Percentiles rank a stretch among this genome's conserved stretches.
phyloP scores from a whole-genome alignment of 64 coral and sea anemone genomes.

The Astreopora myriophthalma region DNA sequence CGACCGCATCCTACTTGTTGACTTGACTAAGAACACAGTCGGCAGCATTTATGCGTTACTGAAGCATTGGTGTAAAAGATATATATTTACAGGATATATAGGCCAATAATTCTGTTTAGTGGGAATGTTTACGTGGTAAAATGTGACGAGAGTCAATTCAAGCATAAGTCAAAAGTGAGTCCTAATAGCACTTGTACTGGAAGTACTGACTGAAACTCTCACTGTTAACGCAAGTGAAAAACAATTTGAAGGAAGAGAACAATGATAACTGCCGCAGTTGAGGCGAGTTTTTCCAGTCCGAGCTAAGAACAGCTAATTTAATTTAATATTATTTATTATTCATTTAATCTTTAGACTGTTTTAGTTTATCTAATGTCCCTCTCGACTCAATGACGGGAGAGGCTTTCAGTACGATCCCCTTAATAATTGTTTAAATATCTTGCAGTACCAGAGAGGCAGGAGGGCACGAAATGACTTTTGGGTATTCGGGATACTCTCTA shows the following conservation, averaged over 20 bases:
- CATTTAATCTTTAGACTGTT: no score
- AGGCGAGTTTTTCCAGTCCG: no score
- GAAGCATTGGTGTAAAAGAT: background rate
- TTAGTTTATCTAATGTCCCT: no score
- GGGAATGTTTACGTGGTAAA: background rate
- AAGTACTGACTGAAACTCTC: background rate
- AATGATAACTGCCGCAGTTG: no score
- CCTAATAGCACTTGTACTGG: background rate
- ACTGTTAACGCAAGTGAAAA: background rate
- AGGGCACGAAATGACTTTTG: background rate
- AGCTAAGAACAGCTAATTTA: no score
- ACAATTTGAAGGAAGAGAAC: no score
- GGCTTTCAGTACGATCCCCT: background rate
- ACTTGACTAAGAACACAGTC: conserved; percentile 11
- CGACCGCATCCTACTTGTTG: no score
- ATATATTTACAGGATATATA: background rate
- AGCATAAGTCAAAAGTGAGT: conserved; percentile 45
- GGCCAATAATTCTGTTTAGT: conserved; percentile 13
- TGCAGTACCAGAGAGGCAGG: conserved; percentile 3
- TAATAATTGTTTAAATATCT: background rate
- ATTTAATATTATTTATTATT: no score
- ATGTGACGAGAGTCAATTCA: conserved; percentile 53
- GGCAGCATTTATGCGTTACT: background rate
- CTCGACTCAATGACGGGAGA: background rate
- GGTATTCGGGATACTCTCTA: conserved; percentile 10